Evolutionary conservation across 2,888 invertebrate genomes (phyloP).

Genomic region (Heliconius charithonia): DNA sequence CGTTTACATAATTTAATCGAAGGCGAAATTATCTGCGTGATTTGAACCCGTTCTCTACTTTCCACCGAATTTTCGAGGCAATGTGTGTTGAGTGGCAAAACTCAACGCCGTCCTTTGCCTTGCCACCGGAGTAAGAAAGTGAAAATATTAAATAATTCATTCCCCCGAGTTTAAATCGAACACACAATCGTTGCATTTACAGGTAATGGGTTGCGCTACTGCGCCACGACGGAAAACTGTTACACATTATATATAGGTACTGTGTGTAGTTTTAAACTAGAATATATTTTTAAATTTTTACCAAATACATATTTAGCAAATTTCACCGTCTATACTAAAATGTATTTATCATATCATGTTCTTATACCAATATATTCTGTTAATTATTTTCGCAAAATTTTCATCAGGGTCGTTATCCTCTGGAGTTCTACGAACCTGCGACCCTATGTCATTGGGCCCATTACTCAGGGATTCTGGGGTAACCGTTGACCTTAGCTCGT

Average conservation of each 20-base stretch:
- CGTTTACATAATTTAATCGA: background rate
- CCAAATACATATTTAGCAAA: background rate
- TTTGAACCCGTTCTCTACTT: too few relatives aligned
- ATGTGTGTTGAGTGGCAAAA: too few relatives aligned
- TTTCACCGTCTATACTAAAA: background rate
- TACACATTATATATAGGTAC: too few relatives aligned
- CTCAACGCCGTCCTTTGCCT: too few relatives aligned
- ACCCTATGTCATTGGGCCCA: constrained; percentile 41
- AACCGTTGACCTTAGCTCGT: constrained; percentile 40
- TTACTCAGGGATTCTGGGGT: constrained; percentile 40
- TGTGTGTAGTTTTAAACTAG: too few relatives aligned
- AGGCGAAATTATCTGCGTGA: background rate
- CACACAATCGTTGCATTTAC: too few relatives aligned
- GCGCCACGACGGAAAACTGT: too few relatives aligned
- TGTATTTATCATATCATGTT: background rate
- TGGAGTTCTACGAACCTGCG: constrained; percentile 34
- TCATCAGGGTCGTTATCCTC: constrained; percentile 29
- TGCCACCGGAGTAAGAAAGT: too few relatives aligned
- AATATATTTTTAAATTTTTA: background rate
- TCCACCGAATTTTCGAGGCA: too few relatives aligned
- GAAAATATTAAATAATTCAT: too few relatives aligned
- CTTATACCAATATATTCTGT: background rate
- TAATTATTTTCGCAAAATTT: background rate
- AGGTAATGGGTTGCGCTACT: too few relatives aligned
- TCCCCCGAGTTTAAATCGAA: too few relatives aligned